Evolutionary conservation across 1,140 invertebrate species (phyloP), one percentile per base, ranked within the genome.

Genomic region (Zaprionus camerounensis): DNA sequence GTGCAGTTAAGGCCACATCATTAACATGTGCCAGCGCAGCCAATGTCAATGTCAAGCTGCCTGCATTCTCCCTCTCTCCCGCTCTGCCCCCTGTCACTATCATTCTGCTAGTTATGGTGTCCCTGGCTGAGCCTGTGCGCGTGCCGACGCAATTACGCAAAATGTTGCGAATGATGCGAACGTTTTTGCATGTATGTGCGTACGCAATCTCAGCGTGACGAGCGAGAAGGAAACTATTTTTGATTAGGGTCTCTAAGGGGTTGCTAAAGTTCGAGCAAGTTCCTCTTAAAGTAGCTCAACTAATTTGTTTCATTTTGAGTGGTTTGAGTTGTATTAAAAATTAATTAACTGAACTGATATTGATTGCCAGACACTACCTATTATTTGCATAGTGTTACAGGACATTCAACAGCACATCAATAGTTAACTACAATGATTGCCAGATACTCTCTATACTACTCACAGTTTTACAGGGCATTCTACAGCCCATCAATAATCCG

Each of bases 1-100:
- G 83, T 87, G 85, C 84, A 81, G 81, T 79, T 87, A 76, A 80
- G 69, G 82, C 84, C 80, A 83, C 83, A 87, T 87, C 84, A 88
- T 88, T 87, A 87, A 83, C 83, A 88, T 76, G 71, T 80, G 71
- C 57, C 64, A 46, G 41, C 41, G 41, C 41, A 44, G 65, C 49
- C 55, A 63, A 64, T 67, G 72, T 87, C 76, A 86, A 73, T 81
- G 82, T 68, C 82, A 86, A 82, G 41, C n/a, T 69, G 78, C 71
- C 69, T 81, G 75, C 53, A 66, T 53, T n/a, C 31, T 11, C 7
- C 1, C 20, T 13, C 20, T 1, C 46, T 51, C 46, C 5, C 46
- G 20, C 44, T 20, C 44, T 22, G 2, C 17, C 46, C 31, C 31
- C 9, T 11, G 9, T 9, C 31, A 13, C 11, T 51, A 51, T 24